Conservation (phyloP, 2,797 vertebrate species). For the Enteromius viviparus region DNA sequence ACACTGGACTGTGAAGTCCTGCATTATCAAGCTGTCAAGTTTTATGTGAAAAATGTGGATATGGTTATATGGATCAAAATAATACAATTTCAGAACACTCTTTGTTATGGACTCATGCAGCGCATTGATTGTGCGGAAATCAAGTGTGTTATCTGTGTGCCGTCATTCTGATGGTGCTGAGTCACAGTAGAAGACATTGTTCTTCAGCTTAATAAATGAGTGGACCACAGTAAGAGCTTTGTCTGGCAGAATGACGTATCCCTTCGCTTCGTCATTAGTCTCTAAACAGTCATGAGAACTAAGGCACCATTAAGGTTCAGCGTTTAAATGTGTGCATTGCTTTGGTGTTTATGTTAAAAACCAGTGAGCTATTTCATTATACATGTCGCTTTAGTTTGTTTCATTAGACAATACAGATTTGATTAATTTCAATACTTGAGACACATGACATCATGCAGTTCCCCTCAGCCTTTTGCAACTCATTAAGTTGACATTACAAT, state of each 20-base stretch:
- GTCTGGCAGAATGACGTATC: slow-evolving; percentile 12
- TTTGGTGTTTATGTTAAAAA: neutral
- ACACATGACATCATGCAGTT: neutral
- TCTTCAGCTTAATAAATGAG: slow-evolving; percentile 21
- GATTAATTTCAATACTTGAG: neutral
- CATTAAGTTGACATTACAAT: neutral
- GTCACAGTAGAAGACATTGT: slow-evolving; percentile 36
- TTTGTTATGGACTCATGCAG: neutral
- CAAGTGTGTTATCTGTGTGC: slow-evolving; percentile 19
- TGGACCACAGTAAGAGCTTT: slow-evolving; percentile 24
- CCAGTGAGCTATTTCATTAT: neutral
- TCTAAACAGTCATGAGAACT: neutral
- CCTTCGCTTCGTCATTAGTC: neutral
- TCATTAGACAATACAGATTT: neutral
- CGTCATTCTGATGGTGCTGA: slow-evolving; percentile 16
- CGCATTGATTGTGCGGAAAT: slow-evolving; percentile 28
- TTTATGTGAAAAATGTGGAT: neutral
- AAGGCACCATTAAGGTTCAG: neutral
- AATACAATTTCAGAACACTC: neutral
- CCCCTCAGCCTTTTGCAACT: neutral
- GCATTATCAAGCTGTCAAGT: slow-evolving; percentile 4
- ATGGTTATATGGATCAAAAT: neutral
- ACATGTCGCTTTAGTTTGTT: neutral
- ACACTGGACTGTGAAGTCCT: neutral
- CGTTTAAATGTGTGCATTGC: neutral